Conservation (phyloP, 2,888 invertebrate genomes). For the Panopea generosa region DNA sequence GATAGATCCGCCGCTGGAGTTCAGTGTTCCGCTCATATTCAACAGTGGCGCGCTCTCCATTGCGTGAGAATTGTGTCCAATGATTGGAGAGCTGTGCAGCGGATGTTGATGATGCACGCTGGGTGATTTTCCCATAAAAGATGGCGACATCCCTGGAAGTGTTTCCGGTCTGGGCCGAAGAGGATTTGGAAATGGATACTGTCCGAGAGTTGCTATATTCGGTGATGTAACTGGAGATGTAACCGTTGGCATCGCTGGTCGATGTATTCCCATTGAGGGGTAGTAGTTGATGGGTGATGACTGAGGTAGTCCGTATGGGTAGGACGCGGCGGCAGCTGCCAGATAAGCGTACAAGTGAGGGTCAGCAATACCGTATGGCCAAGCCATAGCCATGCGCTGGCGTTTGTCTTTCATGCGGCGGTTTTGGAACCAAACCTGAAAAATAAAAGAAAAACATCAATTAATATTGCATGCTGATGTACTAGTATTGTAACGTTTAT, state of each 20-base stretch:
- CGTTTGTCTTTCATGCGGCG: constrained; percentile 98
- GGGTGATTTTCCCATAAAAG: constrained; percentile 54
- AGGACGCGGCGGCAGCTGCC: constrained; percentile 91
- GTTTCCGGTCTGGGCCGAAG: constrained; percentile 69
- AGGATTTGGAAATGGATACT: constrained; percentile 66
- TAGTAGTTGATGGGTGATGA: constrained; percentile 74
- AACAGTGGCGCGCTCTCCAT: constrained; percentile 28
- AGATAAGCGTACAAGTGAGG: constrained; percentile 95
- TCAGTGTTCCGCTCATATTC: constrained; percentile 50
- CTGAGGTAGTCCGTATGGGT: constrained; percentile 75
- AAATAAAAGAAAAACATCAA: constrained; percentile 24
- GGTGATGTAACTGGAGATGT: constrained; percentile 53
- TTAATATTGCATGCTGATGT: too few species aligned
- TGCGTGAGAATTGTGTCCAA: constrained; percentile 29
- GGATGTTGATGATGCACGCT: constrained; percentile 42
- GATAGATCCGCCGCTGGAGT: constrained; percentile 57
- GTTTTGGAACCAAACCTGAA: constrained; percentile 95
- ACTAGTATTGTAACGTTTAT: background rate
- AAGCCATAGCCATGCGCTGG: constrained; percentile 96
- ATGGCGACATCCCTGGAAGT: constrained; percentile 66
- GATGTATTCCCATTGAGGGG: constrained; percentile 71
- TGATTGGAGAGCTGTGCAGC: constrained; percentile 42
- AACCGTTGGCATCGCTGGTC: constrained; percentile 51
- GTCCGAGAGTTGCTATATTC: constrained; percentile 57
- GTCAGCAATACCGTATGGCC: constrained; percentile 93